Base-by-base conservation (phyloP, 2,888 invertebrate genomes). In the Marronus borbonicus region DNA sequence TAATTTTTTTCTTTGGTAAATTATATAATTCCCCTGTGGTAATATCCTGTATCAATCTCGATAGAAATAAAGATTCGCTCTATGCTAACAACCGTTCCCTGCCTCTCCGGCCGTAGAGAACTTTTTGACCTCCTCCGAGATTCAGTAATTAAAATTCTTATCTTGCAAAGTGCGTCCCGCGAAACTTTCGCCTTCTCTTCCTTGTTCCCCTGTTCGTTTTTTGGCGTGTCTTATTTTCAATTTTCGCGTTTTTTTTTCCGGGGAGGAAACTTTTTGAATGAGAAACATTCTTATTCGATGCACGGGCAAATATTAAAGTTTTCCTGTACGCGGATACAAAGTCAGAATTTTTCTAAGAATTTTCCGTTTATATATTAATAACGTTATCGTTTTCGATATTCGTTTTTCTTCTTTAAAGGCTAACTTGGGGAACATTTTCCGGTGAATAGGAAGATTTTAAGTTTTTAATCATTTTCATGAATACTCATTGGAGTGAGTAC, bases 91-190 rank as follows among this genome's bases (percentile, higher is more conserved):
- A 55, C 17, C 17, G 3, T 31, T 31, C 31, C 31, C 55, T 20
- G 24, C 55, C n/a, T 20, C 55, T 20, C 5, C 10, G n/a, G 55
- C 20, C 1, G 17, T 58, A 58, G 20, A 24, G 20, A 68, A 68
- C 68, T 50, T 50, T 68, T 14, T 49, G 44, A 68, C 68, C 49
- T 49, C 49, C 24, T 49, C 50, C 12, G 20, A 28, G 44, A 50
- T 49, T 50, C 24, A 24, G 20, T 68, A 68, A 68, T 68, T 68
- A 68, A 68, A 68, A 68, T 68, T 68, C 68, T 68, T 68, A 44
- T 49, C 49, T 49, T 10, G 20, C 2, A 12, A 28, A 68, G 68
- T 68, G 49, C 44, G 49, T 68, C 36, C 24, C 20, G 24, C 44
- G 36, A 68, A 68, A 68, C 24, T 68, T 68, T 68, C n/a, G 17